Conservation (phyloP, 2,797 vertebrate species). For the Poecilia velifera region DNA sequence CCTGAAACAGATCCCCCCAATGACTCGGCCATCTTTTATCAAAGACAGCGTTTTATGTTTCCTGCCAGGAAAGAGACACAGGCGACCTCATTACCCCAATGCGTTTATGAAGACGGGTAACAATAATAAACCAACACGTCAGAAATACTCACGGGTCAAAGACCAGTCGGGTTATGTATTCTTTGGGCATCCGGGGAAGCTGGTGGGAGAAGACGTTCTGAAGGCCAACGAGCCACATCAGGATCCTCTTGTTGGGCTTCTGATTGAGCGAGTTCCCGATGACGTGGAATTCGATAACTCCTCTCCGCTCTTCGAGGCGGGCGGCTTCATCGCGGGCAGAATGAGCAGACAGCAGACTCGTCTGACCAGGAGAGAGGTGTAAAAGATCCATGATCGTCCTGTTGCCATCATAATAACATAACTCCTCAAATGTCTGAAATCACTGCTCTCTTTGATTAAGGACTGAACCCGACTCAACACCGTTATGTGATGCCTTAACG, state of each 20-base stretch:
- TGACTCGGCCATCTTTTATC: constrained; percentile 99
- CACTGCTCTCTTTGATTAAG: not conserved
- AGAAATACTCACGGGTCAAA: constrained; percentile 91
- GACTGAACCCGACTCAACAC: not conserved
- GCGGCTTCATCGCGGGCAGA: constrained; percentile 95
- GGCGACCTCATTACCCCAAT: not conserved
- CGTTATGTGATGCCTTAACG: not conserved
- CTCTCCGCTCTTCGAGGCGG: constrained; percentile 91
- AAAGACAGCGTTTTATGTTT: constrained; percentile 98
- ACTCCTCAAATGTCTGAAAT: not conserved
- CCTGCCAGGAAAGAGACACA: constrained; percentile 71
- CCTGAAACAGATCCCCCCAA: constrained; percentile 97
- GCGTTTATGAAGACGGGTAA: not conserved
- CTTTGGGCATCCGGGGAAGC: constrained; percentile 97
- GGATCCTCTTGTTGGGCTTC: constrained; percentile 96
- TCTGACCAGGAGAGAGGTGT: constrained; percentile 72
- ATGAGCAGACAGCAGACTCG: constrained; percentile 93
- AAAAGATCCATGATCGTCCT: not conserved
- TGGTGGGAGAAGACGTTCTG: constrained; percentile 99
- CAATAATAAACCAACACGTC: not conserved
- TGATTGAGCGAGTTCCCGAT: constrained; percentile 96
- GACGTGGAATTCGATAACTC: constrained; percentile 97
- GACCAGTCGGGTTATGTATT: constrained; percentile 97
- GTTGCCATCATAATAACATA: not conserved
- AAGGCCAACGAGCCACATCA: constrained; percentile 98